These are phyloP conservation scores for Diplazon laetatorius DNA, from an alignment of 2,888 invertebrate species.

Conservation along the genomic window DNA sequence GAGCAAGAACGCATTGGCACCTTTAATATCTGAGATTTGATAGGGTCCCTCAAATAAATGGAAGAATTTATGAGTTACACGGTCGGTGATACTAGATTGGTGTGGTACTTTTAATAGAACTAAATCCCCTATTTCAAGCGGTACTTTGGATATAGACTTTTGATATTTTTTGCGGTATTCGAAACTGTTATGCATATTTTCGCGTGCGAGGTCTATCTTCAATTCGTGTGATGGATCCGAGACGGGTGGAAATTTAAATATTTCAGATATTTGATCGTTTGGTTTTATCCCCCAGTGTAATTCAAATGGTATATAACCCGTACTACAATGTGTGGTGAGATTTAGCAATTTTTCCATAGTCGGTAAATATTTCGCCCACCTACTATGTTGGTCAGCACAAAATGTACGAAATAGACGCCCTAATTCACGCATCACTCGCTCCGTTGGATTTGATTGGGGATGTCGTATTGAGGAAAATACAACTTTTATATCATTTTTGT, in stretches of 20 bases:
- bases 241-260: no score
- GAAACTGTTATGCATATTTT: neutral
- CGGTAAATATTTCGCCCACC: neutral
- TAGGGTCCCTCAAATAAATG: conserved; percentile 36
- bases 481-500: neutral
- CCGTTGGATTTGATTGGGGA: conserved; percentile 1
- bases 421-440: neutral
- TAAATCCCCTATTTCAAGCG: neutral
- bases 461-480: no score
- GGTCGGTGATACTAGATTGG: conserved; percentile 3
- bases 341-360: neutral
- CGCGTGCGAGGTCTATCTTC: neutral
- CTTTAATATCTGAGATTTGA: neutral
- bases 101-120: conserved; percentile 17
- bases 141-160: neutral
- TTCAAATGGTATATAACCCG: neutral
- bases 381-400: neutral
- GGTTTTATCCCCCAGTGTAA: no score
- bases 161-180: conserved; percentile 6
- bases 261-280: no score
- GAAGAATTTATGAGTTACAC: conserved; percentile 30
- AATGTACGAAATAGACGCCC: neutral
- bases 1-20: neutral
- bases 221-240: neutral
- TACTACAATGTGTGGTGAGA: neutral